Base-by-base conservation (phyloP, 2,797 vertebrate species). In the Neostethus bicornis region DNA sequence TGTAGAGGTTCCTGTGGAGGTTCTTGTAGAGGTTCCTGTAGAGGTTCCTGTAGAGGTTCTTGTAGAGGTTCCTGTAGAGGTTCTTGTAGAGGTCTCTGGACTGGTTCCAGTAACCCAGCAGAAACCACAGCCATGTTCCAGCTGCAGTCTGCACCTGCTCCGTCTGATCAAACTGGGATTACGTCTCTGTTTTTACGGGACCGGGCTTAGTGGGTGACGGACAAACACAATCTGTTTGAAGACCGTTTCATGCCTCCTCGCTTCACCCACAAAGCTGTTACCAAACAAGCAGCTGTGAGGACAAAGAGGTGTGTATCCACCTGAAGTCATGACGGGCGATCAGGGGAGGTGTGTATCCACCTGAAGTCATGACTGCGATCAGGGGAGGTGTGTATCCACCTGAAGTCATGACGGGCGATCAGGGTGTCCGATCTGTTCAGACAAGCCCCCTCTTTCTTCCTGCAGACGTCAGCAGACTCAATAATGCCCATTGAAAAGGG, bases 391-490 rank as follows among this genome's bases (percentile, higher is more conserved):
- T 66, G 73, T 73, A 66, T 59, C 80, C 44, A 31, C 20, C 67
- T 14, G 69, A 84, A 69, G 85, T 87, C 69, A 43, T 35, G 79
- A 87, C 69, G 62, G 80, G 77, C 20, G 79, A 67, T 14, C 35
- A 58, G 71, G 77, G 59, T 13, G 29, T 51, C 53, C 19, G 81
- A 89, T 87, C 79, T 83, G 88, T 88, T 84, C 75, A 81, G 81
- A 64, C 89, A 89, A 80, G 89, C 67, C 26, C 26, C 26, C 16
- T 58, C 73, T 51, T 56, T 69, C 71, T 83, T 39, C n/a, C n/a
- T 77, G 71, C 77, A 52, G 59, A 50, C 57, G 86, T 85, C 87
- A 88, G 61, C 64, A 64, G 39, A 70, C 54, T 87, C 86, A 90
- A 85, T 82, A 67, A 73, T 31, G 53, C 66, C 79, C 79, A 79